Evolutionary conservation across 1,140 invertebrate genomes (phyloP), one percentile per base, ranked within the genome.

Genomic region (Drosophila bipectinata): DNA sequence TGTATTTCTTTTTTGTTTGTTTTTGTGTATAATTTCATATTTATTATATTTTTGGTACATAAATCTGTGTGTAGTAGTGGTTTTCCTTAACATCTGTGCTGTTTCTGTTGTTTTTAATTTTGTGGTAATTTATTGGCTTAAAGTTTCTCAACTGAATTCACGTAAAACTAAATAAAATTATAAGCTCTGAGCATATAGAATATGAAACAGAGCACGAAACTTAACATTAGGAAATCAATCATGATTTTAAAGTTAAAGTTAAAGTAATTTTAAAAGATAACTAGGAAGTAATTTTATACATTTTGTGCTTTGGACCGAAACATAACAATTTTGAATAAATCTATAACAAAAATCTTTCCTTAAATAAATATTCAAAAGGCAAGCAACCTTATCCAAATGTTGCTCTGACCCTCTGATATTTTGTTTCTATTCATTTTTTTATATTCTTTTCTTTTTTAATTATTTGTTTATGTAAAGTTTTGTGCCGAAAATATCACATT

Each of bases 1-100:
- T 57, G 28, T 28, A 28, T 28, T 69, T 72, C 56, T 39, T 72
- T 48, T 21, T 55, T 58, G 76, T 62, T 54, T 49, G 37, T 61
- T 78, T 79, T 68, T 76, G 66, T 63, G 66, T 85, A 87, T 85
- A 85, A 76, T 80, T 80, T 80, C 69, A 89, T 88, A 84, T 90
- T 90, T 91, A 89, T 91, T 90, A 90, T 69, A 79, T 82, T 90
- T 90, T 91, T 91, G 89, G 89, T 91, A 91, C 89, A 91, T 89
- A 83, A 83, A 91, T 88, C 79, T 90, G 85, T 81, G 82, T 85
- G 44, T 84, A 76, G 80, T 84, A 64, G 61, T 56, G 28, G 60
- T 67, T 84, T 76, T 58, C 64, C 66, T 81, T 77, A 76, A 81
- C 72, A 48, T 66, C 60, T 79, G 76, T 83, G 78, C 52, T 76